These are phyloP conservation scores for Trachemys scripta DNA, from an alignment of 2,113 vertebrate species.

Conservation along the genomic window DNA sequence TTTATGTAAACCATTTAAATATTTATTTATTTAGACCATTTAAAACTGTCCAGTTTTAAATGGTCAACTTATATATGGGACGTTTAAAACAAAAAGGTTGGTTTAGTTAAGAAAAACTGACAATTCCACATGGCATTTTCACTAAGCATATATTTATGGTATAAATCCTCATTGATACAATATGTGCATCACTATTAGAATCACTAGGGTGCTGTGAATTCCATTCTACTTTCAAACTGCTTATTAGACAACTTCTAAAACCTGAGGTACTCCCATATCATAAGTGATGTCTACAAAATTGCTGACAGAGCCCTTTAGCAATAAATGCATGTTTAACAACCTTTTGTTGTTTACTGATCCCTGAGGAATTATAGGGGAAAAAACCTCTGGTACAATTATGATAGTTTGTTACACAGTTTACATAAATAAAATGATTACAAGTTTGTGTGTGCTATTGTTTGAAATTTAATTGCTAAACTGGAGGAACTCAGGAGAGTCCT, in stretches of 20 bases:
- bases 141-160: neutral
- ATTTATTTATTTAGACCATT: too few species aligned
- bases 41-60: slow-evolving; percentile 8
- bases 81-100: neutral
- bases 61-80: neutral
- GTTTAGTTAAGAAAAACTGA: slow-evolving; percentile 36
- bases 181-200: slow-evolving; percentile 19
- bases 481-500: neutral
- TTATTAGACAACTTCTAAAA: slow-evolving; percentile 53
- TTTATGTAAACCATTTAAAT: too few species aligned
- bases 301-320: slow-evolving; percentile 42
- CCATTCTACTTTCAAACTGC: slow-evolving; percentile 47
- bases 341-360: slow-evolving; percentile 59
- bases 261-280: slow-evolving; percentile 27
- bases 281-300: slow-evolving; percentile 19
- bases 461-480: slow-evolving; percentile 26
- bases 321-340: slow-evolving; percentile 44
- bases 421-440: slow-evolving; percentile 36
- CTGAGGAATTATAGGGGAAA: slow-evolving; percentile 4
- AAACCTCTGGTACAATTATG: neutral
- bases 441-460: neutral
- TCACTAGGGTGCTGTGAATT: slow-evolving; percentile 5
- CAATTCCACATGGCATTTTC: slow-evolving; percentile 25
- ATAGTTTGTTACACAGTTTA: slow-evolving; percentile 29
- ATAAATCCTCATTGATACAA: slow-evolving; percentile 40